Base-by-base conservation (phyloP, 2,113 vertebrate genomes). In the Phylloscopus trochilus region DNA sequence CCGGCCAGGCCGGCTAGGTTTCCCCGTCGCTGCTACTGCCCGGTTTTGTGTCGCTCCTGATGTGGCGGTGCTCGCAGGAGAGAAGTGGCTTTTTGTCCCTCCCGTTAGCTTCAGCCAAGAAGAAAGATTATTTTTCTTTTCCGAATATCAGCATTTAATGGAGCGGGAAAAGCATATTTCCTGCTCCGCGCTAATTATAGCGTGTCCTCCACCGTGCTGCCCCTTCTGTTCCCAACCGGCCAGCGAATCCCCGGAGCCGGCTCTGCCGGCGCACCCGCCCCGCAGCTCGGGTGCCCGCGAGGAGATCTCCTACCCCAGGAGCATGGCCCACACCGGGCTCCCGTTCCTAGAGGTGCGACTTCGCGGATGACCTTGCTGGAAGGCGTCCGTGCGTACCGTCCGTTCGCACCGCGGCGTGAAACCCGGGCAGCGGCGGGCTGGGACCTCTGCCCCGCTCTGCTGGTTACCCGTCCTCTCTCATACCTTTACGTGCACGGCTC, bases 131-230 rank as follows among this genome's bases (percentile, higher is more conserved):
- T 30, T 43, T 66, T 64, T 51, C 41, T 35, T 16, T 18, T 8
- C 27, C 28, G 10, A 70, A 13, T 18, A 85, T 63, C 75, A 46
- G 43, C 39, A 76, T 79, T 90, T 89, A 87, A 80, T 55, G 35
- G 75, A 63, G 72, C 31, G 58, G 92, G 76, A 51, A 95, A 94
- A 53, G 52, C 79, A 51, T 52, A 15, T 83, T 96, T 95, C 92
- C 89, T 90, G 82, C 70, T 33, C 28, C 26, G 33, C 33, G 20
- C 83, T 93, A 90, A 92, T 90, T 51, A 82, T 66, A 74, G 55
- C 64, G 46, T 51, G 24, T 28, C 37, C 51, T 73, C 30, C 51
- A 11, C 56, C 11, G 43, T 53, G 44, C 62, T 90, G 39, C 35
- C 66, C 51, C 27, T 90, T 82, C 56, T 52, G 56, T 33, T 53